Base-by-base conservation (phyloP, 2,888 invertebrate genomes). In the Chydorus sphaericus region DNA sequence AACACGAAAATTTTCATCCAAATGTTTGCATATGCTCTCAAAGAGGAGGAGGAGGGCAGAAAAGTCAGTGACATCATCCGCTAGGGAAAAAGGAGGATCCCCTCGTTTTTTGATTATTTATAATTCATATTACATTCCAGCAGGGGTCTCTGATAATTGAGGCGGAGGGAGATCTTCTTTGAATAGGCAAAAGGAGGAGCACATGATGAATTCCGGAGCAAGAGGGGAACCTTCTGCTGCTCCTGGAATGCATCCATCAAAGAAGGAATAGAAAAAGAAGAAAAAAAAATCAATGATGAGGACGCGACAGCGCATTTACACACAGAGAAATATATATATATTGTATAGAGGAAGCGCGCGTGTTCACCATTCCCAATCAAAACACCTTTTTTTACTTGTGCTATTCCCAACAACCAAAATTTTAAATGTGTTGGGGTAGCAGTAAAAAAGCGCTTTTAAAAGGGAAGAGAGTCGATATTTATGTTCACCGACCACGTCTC, bases 171-270 rank as follows among this genome's bases (percentile, higher is more conserved):
- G 16, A 3, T 39, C 16, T 39, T 20, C 18, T 8, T 8, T n/a
- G 11, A 14, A n/a, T 26, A 44, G 6, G 44, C 26, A n/a, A 44
- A 28, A n/a, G 23, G 20, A n/a, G 2, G 23, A 44, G 18, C 44
- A 8, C 20, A 23, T 44, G 26, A 44, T 44, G 44, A 44, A 44
- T 44, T 44, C 44, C 44, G 44, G 44, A 44, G 23, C 26, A 44
- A n/a, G n/a, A n/a, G 44, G 14, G 44, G 44, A 44, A 26, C 44
- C 44, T 8, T n/a, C n/a, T n/a, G n/a, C n/a, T n/a, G n/a, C n/a
- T n/a, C n/a, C 44, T 26, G 44, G 44, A 44, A 44, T 44, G 44
- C 44, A 44, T 44, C 44, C 44, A 26, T 44, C 44, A 44, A 44
- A 44, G 14, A 44, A 44, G 20, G 16, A 38, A 20, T n/a, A n/a